These are phyloP conservation scores for Ariopsis seemanni DNA, from an alignment of 2,113 vertebrate genomes.

Conservation along the genomic window DNA sequence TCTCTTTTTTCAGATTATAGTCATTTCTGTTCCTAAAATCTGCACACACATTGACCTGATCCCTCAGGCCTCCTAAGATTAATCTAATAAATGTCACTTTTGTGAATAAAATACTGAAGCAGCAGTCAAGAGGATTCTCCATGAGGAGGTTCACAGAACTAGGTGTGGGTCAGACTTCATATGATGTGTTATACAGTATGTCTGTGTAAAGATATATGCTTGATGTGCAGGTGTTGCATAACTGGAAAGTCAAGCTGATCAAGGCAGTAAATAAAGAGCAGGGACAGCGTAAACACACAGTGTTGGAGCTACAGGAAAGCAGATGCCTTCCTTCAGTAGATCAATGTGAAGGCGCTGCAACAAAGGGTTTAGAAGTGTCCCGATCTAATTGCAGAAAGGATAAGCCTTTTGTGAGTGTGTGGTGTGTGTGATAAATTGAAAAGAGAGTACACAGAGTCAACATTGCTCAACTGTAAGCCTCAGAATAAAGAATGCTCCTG, in stretches of 20 bases:
- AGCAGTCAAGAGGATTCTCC: not conserved
- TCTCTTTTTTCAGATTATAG: not conserved
- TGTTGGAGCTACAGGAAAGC: not conserved
- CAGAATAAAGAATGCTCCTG: constrained; percentile 7
- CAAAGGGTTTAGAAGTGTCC: constrained; percentile 24
- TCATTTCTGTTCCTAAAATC: not conserved
- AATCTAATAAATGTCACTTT: not conserved
- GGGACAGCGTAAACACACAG: not conserved
- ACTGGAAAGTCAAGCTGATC: not conserved
- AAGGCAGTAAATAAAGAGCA: not conserved
- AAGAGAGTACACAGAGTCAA: constrained; percentile 1
- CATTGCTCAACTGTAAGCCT: constrained; percentile 26
- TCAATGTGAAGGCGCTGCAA: constrained; percentile 11
- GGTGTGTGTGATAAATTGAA: not conserved
- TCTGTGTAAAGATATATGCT: not conserved
- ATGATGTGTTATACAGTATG: not conserved
- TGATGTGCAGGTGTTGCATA: not conserved
- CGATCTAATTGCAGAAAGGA: constrained; percentile 31
- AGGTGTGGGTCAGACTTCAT: not conserved
- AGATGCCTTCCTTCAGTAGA: not conserved
- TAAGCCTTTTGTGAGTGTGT: constrained; percentile 17
- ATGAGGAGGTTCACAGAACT: not conserved
- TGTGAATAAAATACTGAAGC: not conserved
- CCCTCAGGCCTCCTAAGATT: not conserved
- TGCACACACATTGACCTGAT: not conserved